A percentile compares a stretch with the other conserved stretches of the same genome.
Conservation (phyloP, 2,113 vertebrate species). For the Fregetta grallaria region DNA sequence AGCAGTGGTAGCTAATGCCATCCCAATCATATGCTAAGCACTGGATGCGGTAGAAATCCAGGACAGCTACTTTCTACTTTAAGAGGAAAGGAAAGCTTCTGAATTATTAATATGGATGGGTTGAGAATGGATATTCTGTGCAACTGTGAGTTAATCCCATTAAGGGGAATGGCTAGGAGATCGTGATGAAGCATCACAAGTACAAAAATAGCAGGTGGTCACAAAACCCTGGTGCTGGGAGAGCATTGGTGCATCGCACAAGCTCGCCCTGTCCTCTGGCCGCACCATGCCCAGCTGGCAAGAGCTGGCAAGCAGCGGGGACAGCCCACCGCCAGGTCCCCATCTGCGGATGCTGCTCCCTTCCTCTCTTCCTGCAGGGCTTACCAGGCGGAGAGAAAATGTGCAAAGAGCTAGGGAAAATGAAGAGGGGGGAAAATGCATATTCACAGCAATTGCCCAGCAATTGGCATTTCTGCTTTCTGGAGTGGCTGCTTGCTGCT, state of each 20-base stretch:
- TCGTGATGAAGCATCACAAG: neutral
- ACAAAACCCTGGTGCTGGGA: neutral
- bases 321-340: rapidly evolving
- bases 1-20: neutral
- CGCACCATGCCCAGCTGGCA: no score
- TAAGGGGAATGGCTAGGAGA: neutral
- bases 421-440: neutral
- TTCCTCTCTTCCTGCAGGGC: neutral
- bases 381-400: neutral
- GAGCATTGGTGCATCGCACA: rapidly evolving
- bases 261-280: neutral
- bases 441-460: neutral
- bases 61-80: neutral
- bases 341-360: rapidly evolving
- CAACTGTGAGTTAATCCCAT: neutral
- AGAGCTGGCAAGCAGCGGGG: rapidly evolving
- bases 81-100: neutral
- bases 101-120: neutral
- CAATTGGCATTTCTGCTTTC: neutral
- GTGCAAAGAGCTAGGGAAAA: neutral
- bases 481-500: neutral
- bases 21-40: neutral
- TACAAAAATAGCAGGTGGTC: neutral
- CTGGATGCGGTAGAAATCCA: neutral
- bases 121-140: neutral